Evolutionary conservation across 2,113 vertebrate genomes (phyloP).

Genomic region (Sula dactylatra): DNA sequence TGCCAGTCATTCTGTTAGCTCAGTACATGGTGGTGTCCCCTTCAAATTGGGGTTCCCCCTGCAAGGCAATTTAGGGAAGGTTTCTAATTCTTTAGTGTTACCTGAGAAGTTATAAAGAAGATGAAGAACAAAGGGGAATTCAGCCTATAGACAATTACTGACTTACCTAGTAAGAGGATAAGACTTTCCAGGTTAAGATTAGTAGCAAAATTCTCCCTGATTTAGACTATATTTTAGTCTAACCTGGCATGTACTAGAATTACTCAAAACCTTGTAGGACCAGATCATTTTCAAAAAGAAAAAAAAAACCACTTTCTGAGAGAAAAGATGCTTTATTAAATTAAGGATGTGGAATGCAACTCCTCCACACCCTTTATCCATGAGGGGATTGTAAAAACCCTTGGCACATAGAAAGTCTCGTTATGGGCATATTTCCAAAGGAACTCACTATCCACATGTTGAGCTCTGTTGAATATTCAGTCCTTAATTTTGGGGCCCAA

Average conservation of each 20-base stretch:
- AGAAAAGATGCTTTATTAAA: neutral
- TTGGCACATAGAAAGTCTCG: neutral
- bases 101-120: neutral
- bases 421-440: neutral
- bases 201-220: neutral
- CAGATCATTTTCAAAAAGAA: neutral
- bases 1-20: neutral
- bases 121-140: neutral
- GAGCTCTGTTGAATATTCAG: neutral
- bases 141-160: neutral
- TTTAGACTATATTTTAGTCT: neutral
- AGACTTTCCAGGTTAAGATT: neutral
- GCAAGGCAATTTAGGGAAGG: neutral
- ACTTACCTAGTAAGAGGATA: neutral
- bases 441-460: neutral
- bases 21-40: rapidly evolving
- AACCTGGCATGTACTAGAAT: neutral
- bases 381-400: neutral
- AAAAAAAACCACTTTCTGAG: neutral
- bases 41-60: neutral
- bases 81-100: neutral
- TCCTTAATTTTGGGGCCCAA: neutral
- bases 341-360: neutral
- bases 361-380: neutral
- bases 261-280: neutral